phyloP scores from a whole-genome alignment of 1,140 invertebrate genomes.

The Trachymyrmex septentrionalis region DNA sequence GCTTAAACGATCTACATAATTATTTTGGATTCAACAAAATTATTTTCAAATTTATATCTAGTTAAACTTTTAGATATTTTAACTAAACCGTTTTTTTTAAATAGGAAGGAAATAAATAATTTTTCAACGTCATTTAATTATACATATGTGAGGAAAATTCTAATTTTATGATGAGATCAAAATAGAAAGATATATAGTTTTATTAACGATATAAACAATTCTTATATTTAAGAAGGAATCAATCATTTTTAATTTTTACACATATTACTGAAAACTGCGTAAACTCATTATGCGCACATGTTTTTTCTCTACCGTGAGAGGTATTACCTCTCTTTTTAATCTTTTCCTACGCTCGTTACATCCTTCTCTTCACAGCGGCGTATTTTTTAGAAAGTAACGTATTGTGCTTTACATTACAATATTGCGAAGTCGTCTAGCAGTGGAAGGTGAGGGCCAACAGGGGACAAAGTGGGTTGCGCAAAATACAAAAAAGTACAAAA shows the following conservation, averaged over 20 bases:
- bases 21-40: too few relatives aligned
- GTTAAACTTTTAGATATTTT: too few relatives aligned
- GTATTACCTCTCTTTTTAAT: slow-evolving; percentile 73
- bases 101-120: too few relatives aligned
- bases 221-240: slow-evolving; percentile 13
- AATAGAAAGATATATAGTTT: neutral
- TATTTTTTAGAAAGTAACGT: slow-evolving; percentile 66
- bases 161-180: too few relatives aligned
- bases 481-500: slow-evolving; percentile 62
- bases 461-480: slow-evolving; percentile 14
- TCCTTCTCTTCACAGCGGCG: slow-evolving; percentile 63
- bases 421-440: slow-evolving; percentile 70
- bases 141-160: too few relatives aligned
- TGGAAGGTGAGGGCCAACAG: slow-evolving; percentile 42
- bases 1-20: too few relatives aligned
- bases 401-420: slow-evolving; percentile 77
- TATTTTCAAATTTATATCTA: too few relatives aligned
- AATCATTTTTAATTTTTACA: slow-evolving; percentile 31
- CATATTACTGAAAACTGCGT: neutral
- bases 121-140: too few relatives aligned
- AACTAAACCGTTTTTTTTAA: too few relatives aligned
- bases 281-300: slow-evolving; percentile 54
- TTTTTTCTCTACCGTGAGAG: slow-evolving; percentile 49
- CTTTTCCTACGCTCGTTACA: slow-evolving; percentile 53
- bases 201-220: neutral